phyloP scores from a whole-genome alignment of 2,888 invertebrate genomes.

The Oasisia sp. region DNA sequence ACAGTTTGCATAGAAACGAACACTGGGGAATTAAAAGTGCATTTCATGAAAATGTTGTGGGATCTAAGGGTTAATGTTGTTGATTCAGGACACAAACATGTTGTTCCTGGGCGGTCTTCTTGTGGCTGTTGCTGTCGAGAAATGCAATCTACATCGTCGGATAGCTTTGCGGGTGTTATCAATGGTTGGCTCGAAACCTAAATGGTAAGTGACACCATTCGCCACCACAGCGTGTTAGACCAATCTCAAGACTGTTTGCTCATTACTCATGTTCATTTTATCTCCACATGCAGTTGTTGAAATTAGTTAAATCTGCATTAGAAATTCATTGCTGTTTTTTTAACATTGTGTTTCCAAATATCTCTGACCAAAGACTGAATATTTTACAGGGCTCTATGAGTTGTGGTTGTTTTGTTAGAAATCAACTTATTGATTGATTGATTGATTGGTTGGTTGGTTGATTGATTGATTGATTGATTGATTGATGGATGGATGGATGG shows the following conservation, averaged over 20 bases:
- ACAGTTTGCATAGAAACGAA: too few species aligned
- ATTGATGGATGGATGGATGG: too few species aligned
- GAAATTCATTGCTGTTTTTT: neutral
- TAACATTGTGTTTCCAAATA: neutral
- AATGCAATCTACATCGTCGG: slow-evolving; percentile 87
- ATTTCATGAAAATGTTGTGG: too few species aligned
- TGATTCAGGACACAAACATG: slow-evolving; percentile 61
- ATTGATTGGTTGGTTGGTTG: too few species aligned
- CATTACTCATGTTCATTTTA: neutral
- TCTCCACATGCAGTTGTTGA: neutral
- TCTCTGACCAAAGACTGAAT: neutral
- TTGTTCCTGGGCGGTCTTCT: slow-evolving; percentile 80
- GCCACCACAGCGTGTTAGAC: neutral
- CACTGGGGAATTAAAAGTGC: too few species aligned
- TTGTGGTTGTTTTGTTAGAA: too few species aligned
- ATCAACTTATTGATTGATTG: too few species aligned
- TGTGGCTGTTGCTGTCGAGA: slow-evolving; percentile 89
- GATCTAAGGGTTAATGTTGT: slow-evolving; percentile 42
- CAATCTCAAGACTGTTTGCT: neutral
- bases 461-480: too few species aligned
- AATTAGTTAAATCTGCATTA: neutral
- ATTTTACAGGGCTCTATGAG: too few species aligned
- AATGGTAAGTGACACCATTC: slow-evolving; percentile 56
- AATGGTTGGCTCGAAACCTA: slow-evolving; percentile 68
- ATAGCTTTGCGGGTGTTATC: slow-evolving; percentile 86